Conservation (phyloP, 2,888 invertebrate species). For the Diarsia brunnea region DNA sequence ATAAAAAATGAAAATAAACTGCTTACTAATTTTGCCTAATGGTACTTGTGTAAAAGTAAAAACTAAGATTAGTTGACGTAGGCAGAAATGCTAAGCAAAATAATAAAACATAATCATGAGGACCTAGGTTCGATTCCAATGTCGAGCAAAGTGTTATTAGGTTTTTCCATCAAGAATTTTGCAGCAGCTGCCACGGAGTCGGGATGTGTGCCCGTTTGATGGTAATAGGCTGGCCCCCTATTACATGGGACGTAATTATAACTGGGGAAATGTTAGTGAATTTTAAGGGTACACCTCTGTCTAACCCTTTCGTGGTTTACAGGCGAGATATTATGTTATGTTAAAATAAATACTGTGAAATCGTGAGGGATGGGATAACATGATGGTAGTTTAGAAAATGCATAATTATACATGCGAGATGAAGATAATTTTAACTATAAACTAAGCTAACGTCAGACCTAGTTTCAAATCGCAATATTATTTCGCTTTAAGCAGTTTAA, state of each 20-base stretch:
- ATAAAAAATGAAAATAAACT: slow-evolving; percentile 28
- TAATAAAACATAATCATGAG: neutral
- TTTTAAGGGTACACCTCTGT: no score
- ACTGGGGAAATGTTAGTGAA: no score
- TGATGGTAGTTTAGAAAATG: neutral
- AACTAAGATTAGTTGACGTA: slow-evolving; percentile 14
- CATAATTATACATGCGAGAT: neutral
- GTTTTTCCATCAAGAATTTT: no score
- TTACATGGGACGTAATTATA: no score
- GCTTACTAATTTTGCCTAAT: slow-evolving; percentile 46
- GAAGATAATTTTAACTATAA: neutral
- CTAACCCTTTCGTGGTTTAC: no score
- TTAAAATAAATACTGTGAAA: neutral
- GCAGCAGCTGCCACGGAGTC: no score
- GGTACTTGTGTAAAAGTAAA: slow-evolving; percentile 19
- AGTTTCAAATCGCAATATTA: neutral
- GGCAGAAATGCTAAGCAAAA: neutral
- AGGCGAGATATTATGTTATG: no score
- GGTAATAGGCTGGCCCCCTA: no score
- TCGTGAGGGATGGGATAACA: neutral
- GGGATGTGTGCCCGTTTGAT: no score
- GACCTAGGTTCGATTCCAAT: no score
- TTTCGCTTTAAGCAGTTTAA: neutral
- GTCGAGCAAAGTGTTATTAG: no score
- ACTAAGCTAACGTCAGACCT: neutral